phyloP scores from a whole-genome alignment of 2,113 vertebrate genomes.

The Pituophis catenifer region DNA sequence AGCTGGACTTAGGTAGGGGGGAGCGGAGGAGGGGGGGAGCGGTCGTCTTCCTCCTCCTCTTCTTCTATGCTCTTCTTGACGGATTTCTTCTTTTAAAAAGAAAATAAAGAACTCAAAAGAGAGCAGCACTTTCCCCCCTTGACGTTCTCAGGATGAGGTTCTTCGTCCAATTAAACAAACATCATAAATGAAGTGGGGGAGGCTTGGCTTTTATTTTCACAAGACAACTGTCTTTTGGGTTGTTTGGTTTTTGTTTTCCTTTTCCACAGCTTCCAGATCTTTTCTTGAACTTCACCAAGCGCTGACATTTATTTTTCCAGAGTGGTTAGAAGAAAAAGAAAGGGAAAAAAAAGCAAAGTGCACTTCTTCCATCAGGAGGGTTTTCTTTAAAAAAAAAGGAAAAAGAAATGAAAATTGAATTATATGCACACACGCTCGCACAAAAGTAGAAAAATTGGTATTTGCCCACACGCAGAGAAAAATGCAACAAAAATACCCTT shows the following conservation, averaged over 20 bases:
- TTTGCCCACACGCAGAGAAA: slow-evolving; percentile 61
- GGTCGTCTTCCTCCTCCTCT: slow-evolving; percentile 66
- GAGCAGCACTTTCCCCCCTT: slow-evolving; percentile 19
- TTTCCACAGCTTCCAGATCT: slow-evolving; percentile 75
- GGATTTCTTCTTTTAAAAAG: slow-evolving; percentile 62
- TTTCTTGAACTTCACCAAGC: slow-evolving; percentile 75
- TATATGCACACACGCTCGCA: not conserved
- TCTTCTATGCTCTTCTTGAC: slow-evolving; percentile 62
- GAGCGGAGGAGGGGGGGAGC: slow-evolving; percentile 75
- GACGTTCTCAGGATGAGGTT: slow-evolving; percentile 62
- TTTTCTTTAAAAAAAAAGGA: not conserved
- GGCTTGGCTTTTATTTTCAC: slow-evolving; percentile 52
- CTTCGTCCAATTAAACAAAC: slow-evolving; percentile 67
- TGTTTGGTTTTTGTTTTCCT: slow-evolving; percentile 73
- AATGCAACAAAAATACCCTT: slow-evolving; percentile 62
- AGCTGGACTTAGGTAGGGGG: slow-evolving; percentile 81
- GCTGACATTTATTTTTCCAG: slow-evolving; percentile 71
- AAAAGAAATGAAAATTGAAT: slow-evolving; percentile 49
- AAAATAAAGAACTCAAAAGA: not conserved
- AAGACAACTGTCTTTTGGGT: slow-evolving; percentile 67
- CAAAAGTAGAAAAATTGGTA: slow-evolving; percentile 36
- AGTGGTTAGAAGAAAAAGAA: slow-evolving; percentile 62
- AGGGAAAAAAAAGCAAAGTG: slow-evolving; percentile 55
- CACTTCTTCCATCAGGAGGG: slow-evolving; percentile 70
- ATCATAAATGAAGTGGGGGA: slow-evolving; percentile 49